Percentiles rank a stretch among this genome's conserved stretches.
phyloP scores from a whole-genome alignment of 2,797 vertebrate genomes.

The Hyperoplus lanceolatus region DNA sequence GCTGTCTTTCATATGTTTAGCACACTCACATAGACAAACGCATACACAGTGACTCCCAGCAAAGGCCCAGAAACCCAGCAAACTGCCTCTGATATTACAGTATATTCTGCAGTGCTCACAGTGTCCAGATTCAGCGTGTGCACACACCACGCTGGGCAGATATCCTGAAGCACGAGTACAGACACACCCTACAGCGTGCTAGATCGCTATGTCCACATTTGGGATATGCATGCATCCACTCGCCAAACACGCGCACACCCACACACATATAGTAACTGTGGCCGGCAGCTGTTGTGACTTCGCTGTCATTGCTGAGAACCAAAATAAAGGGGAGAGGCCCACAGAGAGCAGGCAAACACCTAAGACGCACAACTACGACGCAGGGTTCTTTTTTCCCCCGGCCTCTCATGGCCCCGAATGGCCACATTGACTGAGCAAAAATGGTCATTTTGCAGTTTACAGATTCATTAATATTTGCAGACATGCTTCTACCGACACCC shows the following conservation, averaged over 20 bases:
- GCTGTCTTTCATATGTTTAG: conserved; percentile 33
- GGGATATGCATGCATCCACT: conserved; percentile 47
- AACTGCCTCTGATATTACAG: conserved; percentile 59
- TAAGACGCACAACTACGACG: conserved; percentile 25
- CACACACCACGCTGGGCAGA: conserved; percentile 58
- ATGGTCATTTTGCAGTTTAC: conserved; percentile 59
- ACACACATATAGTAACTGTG: conserved; percentile 47
- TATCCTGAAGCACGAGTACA: conserved; percentile 61
- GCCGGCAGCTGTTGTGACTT: conserved; percentile 78
- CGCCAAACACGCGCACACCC: neutral
- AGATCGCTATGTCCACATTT: conserved; percentile 67
- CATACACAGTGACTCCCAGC: conserved; percentile 53
- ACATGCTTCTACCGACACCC: conserved; percentile 64
- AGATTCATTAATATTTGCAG: conserved; percentile 75
- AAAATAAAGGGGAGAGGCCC: conserved; percentile 63
- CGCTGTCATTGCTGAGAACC: conserved; percentile 66
- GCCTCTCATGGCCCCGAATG: neutral
- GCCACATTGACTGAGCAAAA: conserved; percentile 52
- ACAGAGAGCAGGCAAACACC: conserved; percentile 37
- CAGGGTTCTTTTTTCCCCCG: conserved; percentile 19
- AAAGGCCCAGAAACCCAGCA: conserved; percentile 44
- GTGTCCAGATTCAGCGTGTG: conserved; percentile 50
- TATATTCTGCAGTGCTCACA: conserved; percentile 55
- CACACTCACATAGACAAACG: conserved; percentile 14
- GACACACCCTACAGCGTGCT: conserved; percentile 73